These are phyloP conservation scores for Notodonta ziczac DNA, from an alignment of 2,888 invertebrate genomes.

Conservation along the genomic window DNA sequence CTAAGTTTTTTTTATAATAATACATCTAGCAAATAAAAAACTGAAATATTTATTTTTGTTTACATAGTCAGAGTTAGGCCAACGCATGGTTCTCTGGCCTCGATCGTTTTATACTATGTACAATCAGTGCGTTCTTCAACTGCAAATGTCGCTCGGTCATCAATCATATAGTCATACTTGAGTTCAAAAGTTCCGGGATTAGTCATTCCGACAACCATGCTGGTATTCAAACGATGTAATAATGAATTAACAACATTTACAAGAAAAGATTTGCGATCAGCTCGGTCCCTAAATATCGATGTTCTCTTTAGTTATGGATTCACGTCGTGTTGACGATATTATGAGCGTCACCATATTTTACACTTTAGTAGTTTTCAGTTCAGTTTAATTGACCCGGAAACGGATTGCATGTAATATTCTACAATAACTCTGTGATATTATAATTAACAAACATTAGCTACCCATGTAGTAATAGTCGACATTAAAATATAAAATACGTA, in stretches of 20 bases:
- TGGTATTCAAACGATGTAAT: constrained; percentile 15
- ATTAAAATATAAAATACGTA: constrained; percentile 4
- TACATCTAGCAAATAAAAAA: constrained; percentile 56
- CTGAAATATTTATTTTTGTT: constrained; percentile 48
- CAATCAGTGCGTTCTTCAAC: constrained; percentile 36
- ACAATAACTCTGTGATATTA: constrained; percentile 9
- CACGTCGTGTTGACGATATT: constrained; percentile 12
- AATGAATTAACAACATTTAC: constrained; percentile 25
- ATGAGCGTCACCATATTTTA: constrained; percentile 19
- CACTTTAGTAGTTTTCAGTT: neutral
- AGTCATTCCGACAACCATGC: neutral
- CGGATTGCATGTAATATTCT: constrained; percentile 11
- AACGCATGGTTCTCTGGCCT: constrained; percentile 40
- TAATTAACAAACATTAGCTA: constrained; percentile 13
- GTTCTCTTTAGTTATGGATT: constrained; percentile 17
- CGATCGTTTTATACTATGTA: constrained; percentile 40
- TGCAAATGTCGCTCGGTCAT: constrained; percentile 25
- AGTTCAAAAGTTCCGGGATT: neutral
- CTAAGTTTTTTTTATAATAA: constrained; percentile 54
- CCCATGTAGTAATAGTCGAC: constrained; percentile 12
- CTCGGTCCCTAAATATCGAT: constrained; percentile 40
- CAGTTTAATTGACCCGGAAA: constrained; percentile 22
- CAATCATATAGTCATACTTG: neutral
- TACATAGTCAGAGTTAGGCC: constrained; percentile 49
- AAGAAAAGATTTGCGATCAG: constrained; percentile 28